phyloP scores from a whole-genome alignment of 2,797 vertebrate species.

The Sebastolobus alascanus region DNA sequence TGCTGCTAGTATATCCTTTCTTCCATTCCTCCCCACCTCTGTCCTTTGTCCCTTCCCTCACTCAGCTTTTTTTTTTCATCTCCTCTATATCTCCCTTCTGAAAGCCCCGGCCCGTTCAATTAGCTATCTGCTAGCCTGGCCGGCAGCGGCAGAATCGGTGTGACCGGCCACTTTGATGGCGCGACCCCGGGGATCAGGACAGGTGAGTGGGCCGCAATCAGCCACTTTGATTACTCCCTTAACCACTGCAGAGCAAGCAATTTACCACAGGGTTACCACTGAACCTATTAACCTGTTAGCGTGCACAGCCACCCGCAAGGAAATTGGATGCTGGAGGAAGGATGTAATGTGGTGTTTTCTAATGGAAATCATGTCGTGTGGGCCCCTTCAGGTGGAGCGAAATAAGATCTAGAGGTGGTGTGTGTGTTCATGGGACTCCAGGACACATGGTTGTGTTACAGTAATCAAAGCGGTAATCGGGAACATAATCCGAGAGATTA shows the following conservation, averaged over 20 bases:
- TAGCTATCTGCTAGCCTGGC: slow-evolving; percentile 60
- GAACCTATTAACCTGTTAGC: slow-evolving; percentile 70
- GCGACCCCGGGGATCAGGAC: slow-evolving; percentile 62
- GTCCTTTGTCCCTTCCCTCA: slow-evolving; percentile 32
- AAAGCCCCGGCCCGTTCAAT: slow-evolving; percentile 59
- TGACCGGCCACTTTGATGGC: slow-evolving; percentile 47
- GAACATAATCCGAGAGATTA: slow-evolving; percentile 33
- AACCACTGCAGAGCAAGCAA: slow-evolving; percentile 65
- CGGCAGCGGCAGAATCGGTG: slow-evolving; percentile 23
- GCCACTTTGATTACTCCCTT: slow-evolving; percentile 74
- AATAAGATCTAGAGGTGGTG: slow-evolving; percentile 31
- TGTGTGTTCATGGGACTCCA: not conserved
- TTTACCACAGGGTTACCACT: slow-evolving; percentile 64
- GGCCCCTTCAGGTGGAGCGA: slow-evolving; percentile 44
- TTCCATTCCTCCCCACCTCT: not conserved
- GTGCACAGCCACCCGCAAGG: slow-evolving; percentile 27
- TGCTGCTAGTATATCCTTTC: not conserved
- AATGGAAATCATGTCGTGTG: slow-evolving; percentile 53
- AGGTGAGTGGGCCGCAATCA: slow-evolving; percentile 70
- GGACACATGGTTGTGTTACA: not conserved
- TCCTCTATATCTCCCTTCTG: slow-evolving; percentile 42
- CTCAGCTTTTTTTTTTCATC: slow-evolving; percentile 33
- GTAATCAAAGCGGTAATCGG: slow-evolving; percentile 31
- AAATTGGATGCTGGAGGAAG: slow-evolving; percentile 66
- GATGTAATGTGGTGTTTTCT: slow-evolving; percentile 52